A percentile compares a stretch with the other conserved stretches of the same genome.
Evolutionary conservation across 2,888 invertebrate species (phyloP).

Genomic region (Mesopsocus fuscifrons): DNA sequence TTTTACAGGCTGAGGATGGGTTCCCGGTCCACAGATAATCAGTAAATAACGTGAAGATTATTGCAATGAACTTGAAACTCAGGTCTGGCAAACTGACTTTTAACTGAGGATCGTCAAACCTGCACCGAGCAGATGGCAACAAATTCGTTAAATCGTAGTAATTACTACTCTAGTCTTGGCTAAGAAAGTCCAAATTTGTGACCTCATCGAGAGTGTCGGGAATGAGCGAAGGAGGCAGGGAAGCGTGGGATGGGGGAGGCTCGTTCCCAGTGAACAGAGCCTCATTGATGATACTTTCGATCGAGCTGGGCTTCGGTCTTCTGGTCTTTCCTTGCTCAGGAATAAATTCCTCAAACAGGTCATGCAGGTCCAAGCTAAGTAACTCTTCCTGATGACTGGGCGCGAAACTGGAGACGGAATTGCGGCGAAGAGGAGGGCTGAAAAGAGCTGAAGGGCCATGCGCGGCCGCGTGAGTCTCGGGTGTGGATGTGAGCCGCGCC

Average conservation of each 20-base stretch:
- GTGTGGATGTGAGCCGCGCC: slow-evolving; percentile 3
- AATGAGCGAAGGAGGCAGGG: neutral
- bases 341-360: neutral
- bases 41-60: no score
- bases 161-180: slow-evolving; percentile 4
- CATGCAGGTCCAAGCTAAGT: neutral
- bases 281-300: slow-evolving; percentile 7
- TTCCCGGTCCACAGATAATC: no score
- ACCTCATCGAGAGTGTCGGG: slow-evolving; percentile 6
- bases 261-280: slow-evolving; percentile 1
- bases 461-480: slow-evolving; percentile 1
- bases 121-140: no score
- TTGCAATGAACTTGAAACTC: no score
- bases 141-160: no score
- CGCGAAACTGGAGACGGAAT: slow-evolving; percentile 4
- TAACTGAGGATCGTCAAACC: no score
- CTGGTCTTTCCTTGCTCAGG: neutral
- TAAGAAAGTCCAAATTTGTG: slow-evolving; percentile 6
- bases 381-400: neutral
- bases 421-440: slow-evolving; percentile 1
- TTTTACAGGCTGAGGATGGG: no score
- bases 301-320: slow-evolving; percentile 1
- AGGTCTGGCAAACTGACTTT: no score
- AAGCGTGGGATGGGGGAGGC: neutral
- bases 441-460: neutral